Percentiles rank a stretch among this genome's conserved stretches.
phyloP scores from a whole-genome alignment of 2,797 vertebrate species.

The Sebastes steindachneri region DNA sequence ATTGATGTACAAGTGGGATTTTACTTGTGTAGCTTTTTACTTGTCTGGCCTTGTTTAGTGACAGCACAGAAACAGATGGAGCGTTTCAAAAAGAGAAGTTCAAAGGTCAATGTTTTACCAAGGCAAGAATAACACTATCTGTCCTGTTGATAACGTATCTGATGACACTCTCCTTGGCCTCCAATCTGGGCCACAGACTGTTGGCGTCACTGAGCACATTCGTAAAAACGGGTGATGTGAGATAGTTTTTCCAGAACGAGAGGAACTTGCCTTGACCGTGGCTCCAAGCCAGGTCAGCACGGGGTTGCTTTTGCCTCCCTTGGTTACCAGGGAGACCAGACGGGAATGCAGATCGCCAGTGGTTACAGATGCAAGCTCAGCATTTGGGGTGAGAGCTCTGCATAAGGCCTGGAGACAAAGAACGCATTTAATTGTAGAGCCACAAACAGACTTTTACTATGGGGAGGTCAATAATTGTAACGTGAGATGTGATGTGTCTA shows the following conservation, averaged over 20 bases:
- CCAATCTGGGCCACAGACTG: background rate
- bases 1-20: background rate
- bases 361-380: constrained; percentile 76
- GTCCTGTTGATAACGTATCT: constrained; percentile 67
- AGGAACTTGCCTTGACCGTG: constrained; percentile 67
- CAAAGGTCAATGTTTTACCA: constrained; percentile 56
- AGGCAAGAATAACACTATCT: constrained; percentile 67
- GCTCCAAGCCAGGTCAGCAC: constrained; percentile 80
- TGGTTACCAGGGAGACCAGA: constrained; percentile 75
- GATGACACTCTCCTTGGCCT: constrained; percentile 61
- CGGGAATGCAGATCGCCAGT: constrained; percentile 65
- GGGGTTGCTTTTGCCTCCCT: constrained; percentile 51
- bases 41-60: background rate
- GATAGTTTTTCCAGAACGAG: background rate
- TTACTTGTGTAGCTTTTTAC: background rate
- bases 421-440: background rate
- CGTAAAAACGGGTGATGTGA: background rate
- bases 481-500: background rate
- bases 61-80: background rate
- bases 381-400: constrained; percentile 52
- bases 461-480: background rate
- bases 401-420: constrained; percentile 63
- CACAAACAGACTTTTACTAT: background rate
- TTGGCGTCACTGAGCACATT: constrained; percentile 1
- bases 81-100: constrained; percentile 27